Conservation (phyloP, 2,113 vertebrate genomes). For the Pelvicachromis taeniatus region DNA sequence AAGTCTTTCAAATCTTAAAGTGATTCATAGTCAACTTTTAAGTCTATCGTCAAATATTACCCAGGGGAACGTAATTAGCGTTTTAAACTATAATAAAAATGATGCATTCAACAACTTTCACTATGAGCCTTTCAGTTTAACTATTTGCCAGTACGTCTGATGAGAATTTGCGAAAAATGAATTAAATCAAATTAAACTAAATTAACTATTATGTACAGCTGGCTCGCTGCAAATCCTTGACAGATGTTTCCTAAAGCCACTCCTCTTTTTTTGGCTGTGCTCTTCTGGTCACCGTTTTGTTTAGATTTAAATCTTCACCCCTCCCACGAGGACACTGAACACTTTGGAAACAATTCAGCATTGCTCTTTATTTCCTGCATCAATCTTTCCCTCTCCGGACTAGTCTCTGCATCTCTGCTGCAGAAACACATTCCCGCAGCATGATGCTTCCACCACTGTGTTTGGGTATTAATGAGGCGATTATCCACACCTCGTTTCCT, state of each 20-base stretch:
- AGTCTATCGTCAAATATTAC: background rate
- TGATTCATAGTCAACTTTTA: constrained; percentile 18
- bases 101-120: background rate
- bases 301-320: background rate
- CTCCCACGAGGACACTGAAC: background rate
- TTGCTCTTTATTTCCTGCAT: background rate
- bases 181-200: background rate
- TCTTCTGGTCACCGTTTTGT: background rate
- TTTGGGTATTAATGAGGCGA: background rate
- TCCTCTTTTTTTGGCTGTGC: background rate
- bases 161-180: background rate
- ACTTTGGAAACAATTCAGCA: background rate
- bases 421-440: background rate
- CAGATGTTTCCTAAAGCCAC: background rate
- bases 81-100: background rate
- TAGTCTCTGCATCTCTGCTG: background rate
- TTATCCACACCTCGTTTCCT: background rate
- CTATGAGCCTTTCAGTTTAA: background rate
- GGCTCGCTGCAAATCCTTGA: background rate
- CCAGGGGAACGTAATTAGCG: background rate
- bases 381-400: background rate
- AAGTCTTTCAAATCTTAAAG: constrained; percentile 8
- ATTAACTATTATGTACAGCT: background rate
- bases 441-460: background rate
- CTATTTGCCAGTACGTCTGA: background rate